Evolutionary conservation across 2,113 vertebrate genomes (phyloP).

Genomic region (Tyto alba): DNA sequence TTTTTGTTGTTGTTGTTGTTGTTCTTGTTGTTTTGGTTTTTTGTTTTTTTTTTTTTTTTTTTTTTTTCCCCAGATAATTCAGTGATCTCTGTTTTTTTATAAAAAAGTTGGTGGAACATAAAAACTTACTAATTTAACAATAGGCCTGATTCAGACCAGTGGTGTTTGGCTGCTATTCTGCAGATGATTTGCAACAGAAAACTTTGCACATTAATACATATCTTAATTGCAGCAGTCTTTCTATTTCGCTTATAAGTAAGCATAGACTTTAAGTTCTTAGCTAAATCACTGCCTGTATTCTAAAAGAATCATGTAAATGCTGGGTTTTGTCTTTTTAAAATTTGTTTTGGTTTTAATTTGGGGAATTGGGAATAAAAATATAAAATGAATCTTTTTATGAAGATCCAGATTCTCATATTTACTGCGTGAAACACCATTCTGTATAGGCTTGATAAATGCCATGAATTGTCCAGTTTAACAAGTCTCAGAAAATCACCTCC

Average conservation of each 20-base stretch:
- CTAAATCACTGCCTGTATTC: neutral
- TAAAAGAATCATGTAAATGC: neutral
- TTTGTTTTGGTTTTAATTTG: neutral
- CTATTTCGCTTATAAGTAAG: neutral
- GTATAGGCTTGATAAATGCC: neutral
- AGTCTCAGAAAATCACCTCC: neutral
- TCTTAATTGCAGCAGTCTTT: neutral
- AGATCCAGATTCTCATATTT: neutral
- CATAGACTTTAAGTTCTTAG: neutral
- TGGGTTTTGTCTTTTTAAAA: neutral
- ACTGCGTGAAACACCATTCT: neutral
- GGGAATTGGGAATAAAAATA: neutral
- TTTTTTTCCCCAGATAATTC: too few relatives aligned
- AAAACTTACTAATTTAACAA: neutral
- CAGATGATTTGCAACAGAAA: neutral
- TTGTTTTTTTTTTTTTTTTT: neutral
- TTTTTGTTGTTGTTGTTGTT: too few relatives aligned
- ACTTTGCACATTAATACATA: neutral
- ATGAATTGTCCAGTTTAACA: neutral
- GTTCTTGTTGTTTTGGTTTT: too few relatives aligned
- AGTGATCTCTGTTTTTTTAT: neutral
- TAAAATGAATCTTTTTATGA: neutral
- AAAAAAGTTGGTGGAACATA: neutral
- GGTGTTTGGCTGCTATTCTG: neutral
- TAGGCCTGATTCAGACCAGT: neutral